Percentiles rank a stretch among this genome's conserved stretches.
These are phyloP conservation scores for Mola mola DNA, from an alignment of 2,113 vertebrate genomes.

Conservation along the genomic window DNA sequence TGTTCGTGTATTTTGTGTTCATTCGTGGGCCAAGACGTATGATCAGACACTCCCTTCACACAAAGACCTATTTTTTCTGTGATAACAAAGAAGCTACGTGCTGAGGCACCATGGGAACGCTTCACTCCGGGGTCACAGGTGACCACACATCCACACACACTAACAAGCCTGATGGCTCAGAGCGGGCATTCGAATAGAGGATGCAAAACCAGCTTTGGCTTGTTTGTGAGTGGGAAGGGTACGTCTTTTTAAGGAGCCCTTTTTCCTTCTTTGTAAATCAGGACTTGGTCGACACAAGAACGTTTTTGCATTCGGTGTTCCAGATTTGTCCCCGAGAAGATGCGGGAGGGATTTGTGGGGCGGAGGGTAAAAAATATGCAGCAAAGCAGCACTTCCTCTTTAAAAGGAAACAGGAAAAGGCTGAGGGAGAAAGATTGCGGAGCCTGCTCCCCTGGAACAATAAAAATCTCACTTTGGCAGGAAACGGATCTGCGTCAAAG, in stretches of 20 bases:
- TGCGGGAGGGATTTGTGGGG: slow-evolving; percentile 22
- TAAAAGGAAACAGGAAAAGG: slow-evolving; percentile 93
- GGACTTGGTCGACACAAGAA: slow-evolving; percentile 47
- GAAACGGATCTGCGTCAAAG: slow-evolving; percentile 94
- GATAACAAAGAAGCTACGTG: slow-evolving; percentile 69
- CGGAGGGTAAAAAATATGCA: slow-evolving; percentile 14
- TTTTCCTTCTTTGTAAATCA: slow-evolving; percentile 77
- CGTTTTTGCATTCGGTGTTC: slow-evolving; percentile 40
- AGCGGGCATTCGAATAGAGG: slow-evolving; percentile 30
- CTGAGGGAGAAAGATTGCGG: slow-evolving; percentile 86
- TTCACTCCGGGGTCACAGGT: slow-evolving; percentile 56
- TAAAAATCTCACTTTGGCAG: slow-evolving; percentile 86
- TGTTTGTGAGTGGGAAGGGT: slow-evolving; percentile 52
- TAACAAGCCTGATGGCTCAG: slow-evolving; percentile 22
- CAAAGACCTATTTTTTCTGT: slow-evolving; percentile 53
- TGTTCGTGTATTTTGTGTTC: not conserved
- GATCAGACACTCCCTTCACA: slow-evolving; percentile 47
- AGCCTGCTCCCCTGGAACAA: slow-evolving; percentile 87
- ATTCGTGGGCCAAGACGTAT: slow-evolving; percentile 3
- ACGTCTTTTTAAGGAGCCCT: slow-evolving; percentile 61
- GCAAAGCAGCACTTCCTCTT: slow-evolving; percentile 84
- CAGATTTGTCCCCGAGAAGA: slow-evolving; percentile 74
- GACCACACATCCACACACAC: slow-evolving; percentile 41
- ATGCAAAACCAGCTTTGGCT: slow-evolving; percentile 35
- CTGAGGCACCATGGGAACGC: slow-evolving; percentile 64